phyloP scores from a whole-genome alignment of 2,113 vertebrate genomes.

The Muscicapa adusta region DNA sequence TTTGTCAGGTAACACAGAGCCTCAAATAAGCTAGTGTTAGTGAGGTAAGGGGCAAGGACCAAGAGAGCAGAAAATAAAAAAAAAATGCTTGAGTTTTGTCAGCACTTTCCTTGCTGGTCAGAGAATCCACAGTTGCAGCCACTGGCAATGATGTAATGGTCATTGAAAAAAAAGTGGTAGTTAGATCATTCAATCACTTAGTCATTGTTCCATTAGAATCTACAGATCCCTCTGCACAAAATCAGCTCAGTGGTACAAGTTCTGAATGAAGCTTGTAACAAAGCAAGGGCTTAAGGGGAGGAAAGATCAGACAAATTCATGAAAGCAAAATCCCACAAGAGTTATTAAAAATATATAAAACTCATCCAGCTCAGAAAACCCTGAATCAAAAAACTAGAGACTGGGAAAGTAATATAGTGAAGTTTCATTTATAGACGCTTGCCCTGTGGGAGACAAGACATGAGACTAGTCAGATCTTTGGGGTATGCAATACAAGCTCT shows the following conservation, averaged over 20 bases:
- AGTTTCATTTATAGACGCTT: background rate
- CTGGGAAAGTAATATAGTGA: background rate
- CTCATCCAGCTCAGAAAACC: background rate
- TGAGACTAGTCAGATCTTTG: background rate
- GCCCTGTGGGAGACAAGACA: background rate
- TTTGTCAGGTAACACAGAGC: background rate
- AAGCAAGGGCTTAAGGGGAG: background rate
- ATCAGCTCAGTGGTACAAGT: background rate
- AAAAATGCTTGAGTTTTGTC: background rate
- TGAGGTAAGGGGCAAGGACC: background rate
- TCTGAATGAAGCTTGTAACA: background rate
- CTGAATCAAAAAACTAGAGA: background rate
- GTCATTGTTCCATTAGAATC: background rate
- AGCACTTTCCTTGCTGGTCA: background rate
- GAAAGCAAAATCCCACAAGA: background rate
- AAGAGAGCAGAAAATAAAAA: background rate
- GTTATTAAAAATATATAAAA: conserved; percentile 2
- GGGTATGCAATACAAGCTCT: background rate
- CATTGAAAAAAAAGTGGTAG: background rate
- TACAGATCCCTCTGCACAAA: background rate
- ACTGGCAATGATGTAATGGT: background rate
- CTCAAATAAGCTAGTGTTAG: background rate
- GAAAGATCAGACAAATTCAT: background rate
- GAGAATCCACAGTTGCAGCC: background rate
- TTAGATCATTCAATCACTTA: background rate